phyloP scores from a whole-genome alignment of 1,140 invertebrate genomes.

The Orchestia grillus region DNA sequence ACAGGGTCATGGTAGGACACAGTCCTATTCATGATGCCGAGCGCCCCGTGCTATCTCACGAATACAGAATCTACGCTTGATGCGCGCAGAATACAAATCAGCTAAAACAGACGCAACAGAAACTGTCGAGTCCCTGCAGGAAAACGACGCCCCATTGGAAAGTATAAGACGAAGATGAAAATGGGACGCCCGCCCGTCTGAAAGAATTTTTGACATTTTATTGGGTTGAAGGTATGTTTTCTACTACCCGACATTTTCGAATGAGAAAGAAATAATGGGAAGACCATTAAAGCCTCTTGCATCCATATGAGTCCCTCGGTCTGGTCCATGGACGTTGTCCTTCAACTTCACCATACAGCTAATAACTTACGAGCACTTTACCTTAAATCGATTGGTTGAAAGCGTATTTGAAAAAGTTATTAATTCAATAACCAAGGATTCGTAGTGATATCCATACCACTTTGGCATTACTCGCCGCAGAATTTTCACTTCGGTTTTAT shows the following conservation, averaged over 20 bases:
- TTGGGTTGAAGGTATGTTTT: no score
- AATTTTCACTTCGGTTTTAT: not conserved
- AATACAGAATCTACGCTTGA: not conserved
- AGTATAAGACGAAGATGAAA: not conserved
- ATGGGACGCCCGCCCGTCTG: not conserved
- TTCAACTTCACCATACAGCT: no score
- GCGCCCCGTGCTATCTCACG: not conserved
- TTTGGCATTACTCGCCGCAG: not conserved
- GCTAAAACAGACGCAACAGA: not conserved
- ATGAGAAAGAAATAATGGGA: no score
- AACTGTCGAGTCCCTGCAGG: not conserved
- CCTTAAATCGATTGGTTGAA: no score
- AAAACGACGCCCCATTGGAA: not conserved
- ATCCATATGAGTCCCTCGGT: no score
- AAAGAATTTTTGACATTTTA: no score
- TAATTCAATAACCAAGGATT: not conserved
- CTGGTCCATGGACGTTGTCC: no score
- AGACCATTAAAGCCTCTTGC: no score
- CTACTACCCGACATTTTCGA: no score
- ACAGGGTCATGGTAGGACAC: not conserved
- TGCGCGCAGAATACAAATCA: not conserved
- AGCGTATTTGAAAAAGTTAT: not conserved
- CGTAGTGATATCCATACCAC: not conserved
- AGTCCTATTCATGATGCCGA: not conserved
- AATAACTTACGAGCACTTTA: no score